phyloP scores from a whole-genome alignment of 2,888 invertebrate genomes.

The Aquatica leii region DNA sequence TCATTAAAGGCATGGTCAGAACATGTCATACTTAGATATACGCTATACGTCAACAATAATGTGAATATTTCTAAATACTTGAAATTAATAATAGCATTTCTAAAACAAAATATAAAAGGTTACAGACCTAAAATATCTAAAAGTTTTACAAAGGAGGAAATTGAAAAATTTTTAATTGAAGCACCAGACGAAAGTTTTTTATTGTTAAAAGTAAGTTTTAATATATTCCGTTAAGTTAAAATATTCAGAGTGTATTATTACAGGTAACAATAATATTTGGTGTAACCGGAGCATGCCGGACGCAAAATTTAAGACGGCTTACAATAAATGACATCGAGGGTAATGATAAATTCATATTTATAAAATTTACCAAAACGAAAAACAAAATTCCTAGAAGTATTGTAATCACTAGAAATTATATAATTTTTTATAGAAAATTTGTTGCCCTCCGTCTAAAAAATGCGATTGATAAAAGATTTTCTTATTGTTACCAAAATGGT shows the following conservation, averaged over 20 bases:
- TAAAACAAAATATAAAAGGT: conserved; percentile 7
- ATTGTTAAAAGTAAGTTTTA: conserved; percentile 2
- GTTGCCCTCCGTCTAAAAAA: no score
- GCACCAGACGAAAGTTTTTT: conserved; percentile 5
- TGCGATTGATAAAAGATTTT: no score
- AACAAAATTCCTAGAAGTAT: neutral
- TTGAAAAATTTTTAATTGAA: conserved; percentile 6
- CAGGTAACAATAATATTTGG: neutral
- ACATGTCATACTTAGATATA: neutral
- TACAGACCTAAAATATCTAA: conserved; percentile 13
- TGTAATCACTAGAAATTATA: neutral
- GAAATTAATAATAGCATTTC: conserved; percentile 4
- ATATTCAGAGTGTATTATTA: neutral
- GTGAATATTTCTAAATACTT: conserved; percentile 9
- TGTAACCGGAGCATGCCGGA: neutral
- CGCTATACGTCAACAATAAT: neutral
- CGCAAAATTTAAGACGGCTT: neutral
- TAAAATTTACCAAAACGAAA: neutral
- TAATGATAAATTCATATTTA: neutral
- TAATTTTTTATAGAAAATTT: no score
- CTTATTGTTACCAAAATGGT: no score
- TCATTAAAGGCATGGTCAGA: no score
- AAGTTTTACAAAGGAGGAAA: conserved; percentile 5
- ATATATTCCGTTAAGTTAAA: neutral
- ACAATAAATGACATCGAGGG: neutral